Base-by-base conservation (phyloP, 2,113 vertebrate species). In the Podocnemis expansa region DNA sequence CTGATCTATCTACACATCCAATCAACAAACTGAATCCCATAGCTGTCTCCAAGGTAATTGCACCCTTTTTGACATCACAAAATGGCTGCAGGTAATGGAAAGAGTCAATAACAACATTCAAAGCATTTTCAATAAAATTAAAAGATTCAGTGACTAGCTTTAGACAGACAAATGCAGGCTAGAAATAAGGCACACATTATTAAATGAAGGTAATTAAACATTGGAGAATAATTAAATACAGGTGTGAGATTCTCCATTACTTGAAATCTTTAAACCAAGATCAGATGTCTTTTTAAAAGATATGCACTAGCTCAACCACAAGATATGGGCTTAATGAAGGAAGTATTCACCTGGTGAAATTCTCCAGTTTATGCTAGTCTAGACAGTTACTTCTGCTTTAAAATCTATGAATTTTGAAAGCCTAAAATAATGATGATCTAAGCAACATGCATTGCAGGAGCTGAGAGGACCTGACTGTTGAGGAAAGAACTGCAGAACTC, bases 41-140 rank as follows among this genome's bases (percentile, higher is more conserved):
- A 10, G 0, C 89, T 21, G 92, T 89, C 91, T 82, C 96, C 95
- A 86, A 84, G 91, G 92, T 91, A 96, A 95, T 94, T 41, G 78
- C 91, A 92, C 92, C 89, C 93, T 89, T 38, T 80, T 2, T 19
- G 9, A 0, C 58, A 0, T 0, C 0, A 1, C 17, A 31, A 2
- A 0, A 45, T 49, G 81, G 84, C 17, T 49, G 54, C 63, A 54
- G 56, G 89, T 56, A 0, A 1, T 3, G 49, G 27, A 54, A 31
- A 24, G 25, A 82, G 51, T 8, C 34, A 60, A 45, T 83, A 95
- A 45, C 67, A 60, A 88, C 93, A 95, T 14, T 1, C 70, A 85
- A 51, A 95, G 89, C 25, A 22, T 22, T 90, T 94, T 80, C 83
- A 47, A 45, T 93, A 31, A 78, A 41, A 82, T 67, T 67, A 67